These are phyloP conservation scores for Microchirus variegatus DNA, from an alignment of 2,797 vertebrate genomes.

Conservation along the genomic window DNA sequence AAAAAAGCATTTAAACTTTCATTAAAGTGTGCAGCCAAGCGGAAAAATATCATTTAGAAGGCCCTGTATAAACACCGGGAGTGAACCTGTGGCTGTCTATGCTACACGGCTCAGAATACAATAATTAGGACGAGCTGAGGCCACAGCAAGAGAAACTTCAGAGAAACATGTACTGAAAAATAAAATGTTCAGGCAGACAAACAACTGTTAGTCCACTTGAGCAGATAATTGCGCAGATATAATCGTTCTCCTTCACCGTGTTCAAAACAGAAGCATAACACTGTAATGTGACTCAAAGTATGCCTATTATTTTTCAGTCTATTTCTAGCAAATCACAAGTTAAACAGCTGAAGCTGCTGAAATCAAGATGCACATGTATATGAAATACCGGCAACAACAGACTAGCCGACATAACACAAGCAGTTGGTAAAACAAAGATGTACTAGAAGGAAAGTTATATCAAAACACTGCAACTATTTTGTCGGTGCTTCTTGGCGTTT, in stretches of 20 bases:
- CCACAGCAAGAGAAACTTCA: slow-evolving; percentile 33
- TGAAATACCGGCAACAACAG: no score
- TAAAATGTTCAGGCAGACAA: slow-evolving; percentile 29
- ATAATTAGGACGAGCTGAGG: slow-evolving; percentile 67
- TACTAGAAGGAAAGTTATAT: no score
- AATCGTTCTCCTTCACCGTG: slow-evolving; percentile 4
- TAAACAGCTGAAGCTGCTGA: neutral
- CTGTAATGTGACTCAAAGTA: neutral
- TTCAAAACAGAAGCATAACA: neutral
- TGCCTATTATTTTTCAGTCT: slow-evolving; percentile 8
- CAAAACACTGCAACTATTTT: no score
- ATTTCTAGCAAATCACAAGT: slow-evolving; percentile 17
- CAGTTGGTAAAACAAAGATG: neutral
- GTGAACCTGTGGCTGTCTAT: slow-evolving; percentile 71
- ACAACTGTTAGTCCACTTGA: slow-evolving; percentile 13
- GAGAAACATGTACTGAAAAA: slow-evolving; percentile 21
- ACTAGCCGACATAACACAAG: neutral
- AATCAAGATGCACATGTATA: no score
- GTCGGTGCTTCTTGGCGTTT: no score
- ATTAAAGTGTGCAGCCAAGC: slow-evolving; percentile 84
- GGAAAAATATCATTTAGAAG: slow-evolving; percentile 81
- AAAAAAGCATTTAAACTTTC: slow-evolving; percentile 85
- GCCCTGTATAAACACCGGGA: slow-evolving; percentile 69
- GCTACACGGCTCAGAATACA: slow-evolving; percentile 60
- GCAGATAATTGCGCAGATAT: slow-evolving; percentile 5